Conservation (phyloP, 2,888 invertebrate genomes). For the Parascotia fuliginaria region DNA sequence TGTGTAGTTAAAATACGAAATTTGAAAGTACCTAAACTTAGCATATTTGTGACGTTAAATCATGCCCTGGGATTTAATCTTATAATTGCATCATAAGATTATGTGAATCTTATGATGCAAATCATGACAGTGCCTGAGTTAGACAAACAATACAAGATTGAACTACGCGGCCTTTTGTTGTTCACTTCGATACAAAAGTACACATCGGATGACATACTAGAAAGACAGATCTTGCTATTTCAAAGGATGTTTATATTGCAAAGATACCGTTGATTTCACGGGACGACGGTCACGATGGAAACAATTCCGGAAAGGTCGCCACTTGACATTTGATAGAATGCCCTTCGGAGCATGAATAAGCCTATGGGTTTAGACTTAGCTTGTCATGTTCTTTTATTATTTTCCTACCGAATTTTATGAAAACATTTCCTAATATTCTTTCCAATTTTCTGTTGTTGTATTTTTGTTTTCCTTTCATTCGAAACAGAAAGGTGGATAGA, state of each 20-base stretch:
- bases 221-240: conserved; percentile 57
- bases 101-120: no score
- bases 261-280: conserved; percentile 71
- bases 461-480: conserved; percentile 17
- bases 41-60: no score
- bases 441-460: conserved; percentile 39
- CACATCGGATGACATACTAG: conserved; percentile 39
- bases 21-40: no score
- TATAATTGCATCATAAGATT: no score
- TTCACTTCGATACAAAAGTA: conserved; percentile 27
- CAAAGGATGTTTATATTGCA: conserved; percentile 62
- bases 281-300: conserved; percentile 63
- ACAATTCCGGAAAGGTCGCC: conserved; percentile 65
- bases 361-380: conserved; percentile 48
- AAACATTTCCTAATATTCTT: conserved; percentile 35
- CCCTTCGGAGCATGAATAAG: conserved; percentile 70
- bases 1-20: no score
- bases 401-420: conserved; percentile 33
- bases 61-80: no score
- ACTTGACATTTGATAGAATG: conserved; percentile 80
- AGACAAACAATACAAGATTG: not conserved
- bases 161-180: not conserved
- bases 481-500: conserved; percentile 10
- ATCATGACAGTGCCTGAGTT: not conserved
- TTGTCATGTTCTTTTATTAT: conserved; percentile 43